Base-by-base conservation (phyloP, 2,113 vertebrate species). In the Saccopteryx leptura region DNA sequence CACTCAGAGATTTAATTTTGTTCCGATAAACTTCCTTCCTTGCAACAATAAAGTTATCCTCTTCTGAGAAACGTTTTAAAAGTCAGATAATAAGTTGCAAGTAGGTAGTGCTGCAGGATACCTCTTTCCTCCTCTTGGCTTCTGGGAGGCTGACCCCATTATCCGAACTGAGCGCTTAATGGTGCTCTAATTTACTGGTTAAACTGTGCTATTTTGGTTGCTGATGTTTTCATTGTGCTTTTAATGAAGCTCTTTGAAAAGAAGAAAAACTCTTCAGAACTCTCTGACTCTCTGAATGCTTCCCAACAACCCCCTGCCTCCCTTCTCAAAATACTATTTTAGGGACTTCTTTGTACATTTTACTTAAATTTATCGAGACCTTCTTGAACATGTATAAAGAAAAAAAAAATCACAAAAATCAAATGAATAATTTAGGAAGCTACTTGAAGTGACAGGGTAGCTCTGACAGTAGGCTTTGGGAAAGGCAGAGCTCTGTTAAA, bases 371-470 rank as follows among this genome's bases (percentile, higher is more conserved):
- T 91, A 75, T 91, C 74, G 61, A 74, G 88, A 93, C 90, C 31
- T 79, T 90, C 74, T 95, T 88, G 66, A 96, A 65, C 33, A 75
- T 65, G 21, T 72, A 52, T 65, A 96, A 24, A 61, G 39, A 39
- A 39, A 39, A 39, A 39, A 39, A 95, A 96, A 96, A 95, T 96
- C 58, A 86, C 52, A 96, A 91, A 90, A 90, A 90, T 91, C 5
- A 31, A 88, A 56, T 95, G 66, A 97, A 94, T 97, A 90, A 95
- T 96, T 95, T 94, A 97, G 90, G 28, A 76, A 69, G 75, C 84
- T 92, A n/a, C 21, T 76, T 90, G 82, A 61, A 96, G 31, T 86
- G 85, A 95, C 31, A 65, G 21, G 19, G 7, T 79, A 88, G 26
- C 79, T 76, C 66, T 88, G 90, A 66, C 23, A 9, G 52, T 54